Evolutionary conservation across 2,797 vertebrate genomes (phyloP).

Genomic region (Strix occidentalis): DNA sequence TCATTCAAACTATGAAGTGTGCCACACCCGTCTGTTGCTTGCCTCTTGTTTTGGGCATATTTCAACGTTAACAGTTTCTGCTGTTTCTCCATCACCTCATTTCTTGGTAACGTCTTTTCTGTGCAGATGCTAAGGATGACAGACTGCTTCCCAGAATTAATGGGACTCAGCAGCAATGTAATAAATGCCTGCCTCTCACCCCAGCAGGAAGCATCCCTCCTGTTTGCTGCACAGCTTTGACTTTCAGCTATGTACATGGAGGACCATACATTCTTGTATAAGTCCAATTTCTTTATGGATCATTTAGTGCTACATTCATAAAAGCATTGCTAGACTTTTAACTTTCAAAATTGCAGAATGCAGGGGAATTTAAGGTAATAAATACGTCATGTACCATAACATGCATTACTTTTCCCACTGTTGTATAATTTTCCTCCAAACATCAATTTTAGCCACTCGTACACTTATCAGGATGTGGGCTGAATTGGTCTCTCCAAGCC

Average conservation of each 20-base stretch:
- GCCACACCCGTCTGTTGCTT: background rate
- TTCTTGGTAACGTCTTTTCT: background rate
- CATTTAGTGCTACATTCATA: background rate
- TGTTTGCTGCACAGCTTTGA: background rate
- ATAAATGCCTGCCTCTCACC: background rate
- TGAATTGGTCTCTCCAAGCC: background rate
- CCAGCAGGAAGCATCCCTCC: background rate
- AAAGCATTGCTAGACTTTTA: background rate
- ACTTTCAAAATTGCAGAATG: background rate
- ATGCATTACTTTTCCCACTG: background rate
- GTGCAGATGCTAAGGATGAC: background rate
- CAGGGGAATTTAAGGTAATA: background rate
- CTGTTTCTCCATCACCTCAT: background rate
- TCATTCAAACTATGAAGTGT: background rate
- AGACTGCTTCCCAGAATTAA: background rate
- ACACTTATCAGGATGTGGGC: background rate
- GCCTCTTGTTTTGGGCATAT: background rate
- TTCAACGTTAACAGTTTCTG: background rate
- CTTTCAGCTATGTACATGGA: background rate
- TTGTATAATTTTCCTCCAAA: background rate
- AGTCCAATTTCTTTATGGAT: background rate
- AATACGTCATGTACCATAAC: background rate
- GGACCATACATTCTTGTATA: background rate
- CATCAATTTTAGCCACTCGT: background rate
- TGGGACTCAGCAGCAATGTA: background rate